Evolutionary conservation across 1,140 invertebrate species (phyloP).

Genomic region (Monomorium pharaonis): DNA sequence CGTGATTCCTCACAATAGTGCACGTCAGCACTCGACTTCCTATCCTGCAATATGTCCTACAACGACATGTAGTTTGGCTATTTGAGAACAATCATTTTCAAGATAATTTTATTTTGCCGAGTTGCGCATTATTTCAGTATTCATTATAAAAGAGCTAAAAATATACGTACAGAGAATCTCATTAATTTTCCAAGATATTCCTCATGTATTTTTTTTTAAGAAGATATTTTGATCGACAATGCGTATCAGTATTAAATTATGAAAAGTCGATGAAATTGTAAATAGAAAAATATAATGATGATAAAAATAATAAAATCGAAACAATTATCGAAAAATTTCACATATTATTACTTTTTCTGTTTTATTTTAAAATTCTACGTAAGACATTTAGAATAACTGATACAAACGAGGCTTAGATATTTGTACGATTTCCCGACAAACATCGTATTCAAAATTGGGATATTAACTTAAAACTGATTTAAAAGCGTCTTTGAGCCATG

Average conservation of each 20-base stretch:
- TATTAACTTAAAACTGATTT: too few species aligned
- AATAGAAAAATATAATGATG: not conserved
- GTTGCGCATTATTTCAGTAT: not conserved
- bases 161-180: not conserved
- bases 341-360: not conserved
- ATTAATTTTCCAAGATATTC: not conserved
- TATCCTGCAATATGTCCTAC: not conserved
- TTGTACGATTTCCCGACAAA: too few species aligned
- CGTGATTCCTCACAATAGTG: not conserved
- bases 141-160: not conserved
- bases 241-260: not conserved
- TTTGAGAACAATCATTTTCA: not conserved
- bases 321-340: not conserved
- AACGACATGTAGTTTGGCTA: not conserved
- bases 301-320: not conserved
- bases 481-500: too few species aligned
- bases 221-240: not conserved
- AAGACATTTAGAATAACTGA: not conserved
- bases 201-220: not conserved
- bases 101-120: constrained; percentile 25
- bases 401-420: too few species aligned
- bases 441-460: too few species aligned
- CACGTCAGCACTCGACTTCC: not conserved
- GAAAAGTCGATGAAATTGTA: not conserved
- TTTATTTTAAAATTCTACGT: not conserved